Percentiles rank a stretch among this genome's conserved stretches.
phyloP scores from a whole-genome alignment of 2,888 invertebrate species.

The Xylota sylvarum region DNA sequence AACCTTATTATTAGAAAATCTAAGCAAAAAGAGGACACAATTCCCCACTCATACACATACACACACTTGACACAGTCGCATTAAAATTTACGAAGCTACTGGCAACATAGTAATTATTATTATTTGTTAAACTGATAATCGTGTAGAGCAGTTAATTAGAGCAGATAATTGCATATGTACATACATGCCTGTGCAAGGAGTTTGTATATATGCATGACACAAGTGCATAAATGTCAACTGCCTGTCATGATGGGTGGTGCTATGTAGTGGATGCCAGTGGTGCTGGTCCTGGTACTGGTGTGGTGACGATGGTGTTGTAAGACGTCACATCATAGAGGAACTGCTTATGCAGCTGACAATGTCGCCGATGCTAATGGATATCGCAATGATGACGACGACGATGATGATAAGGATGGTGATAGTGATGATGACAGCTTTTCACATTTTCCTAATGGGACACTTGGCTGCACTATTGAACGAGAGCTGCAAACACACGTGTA shows the following conservation, averaged over 20 bases:
- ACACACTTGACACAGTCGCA: constrained; percentile 11
- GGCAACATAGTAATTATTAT: constrained; percentile 60
- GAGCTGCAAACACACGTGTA: constrained; percentile 43
- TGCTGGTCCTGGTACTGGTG: no score
- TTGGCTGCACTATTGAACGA: constrained; percentile 41
- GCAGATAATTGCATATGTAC: constrained; percentile 71
- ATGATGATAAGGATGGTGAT: constrained; percentile 54
- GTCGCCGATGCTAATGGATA: constrained; percentile 74
- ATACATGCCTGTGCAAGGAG: constrained; percentile 46
- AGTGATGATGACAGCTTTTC: constrained; percentile 76
- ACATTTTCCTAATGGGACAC: constrained; percentile 68
- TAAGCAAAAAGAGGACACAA: constrained; percentile 10
- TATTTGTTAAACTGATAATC: constrained; percentile 76
- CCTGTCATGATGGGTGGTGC: constrained; percentile 13
- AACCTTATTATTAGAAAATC: constrained; percentile 53
- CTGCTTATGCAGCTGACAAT: constrained; percentile 76
- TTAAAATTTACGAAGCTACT: constrained; percentile 49
- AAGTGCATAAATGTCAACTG: constrained; percentile 62
- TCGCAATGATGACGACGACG: constrained; percentile 69
- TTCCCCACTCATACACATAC: neutral
- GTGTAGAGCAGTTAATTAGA: constrained; percentile 75
- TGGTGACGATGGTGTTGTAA: constrained; percentile 41
- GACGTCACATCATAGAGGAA: constrained; percentile 61
- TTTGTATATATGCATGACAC: constrained; percentile 2
- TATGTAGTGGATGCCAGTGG: no score